Evolutionary conservation across 2,888 invertebrate species (phyloP), one percentile per base, ranked within the genome.

Genomic region (Acronicta psi): DNA sequence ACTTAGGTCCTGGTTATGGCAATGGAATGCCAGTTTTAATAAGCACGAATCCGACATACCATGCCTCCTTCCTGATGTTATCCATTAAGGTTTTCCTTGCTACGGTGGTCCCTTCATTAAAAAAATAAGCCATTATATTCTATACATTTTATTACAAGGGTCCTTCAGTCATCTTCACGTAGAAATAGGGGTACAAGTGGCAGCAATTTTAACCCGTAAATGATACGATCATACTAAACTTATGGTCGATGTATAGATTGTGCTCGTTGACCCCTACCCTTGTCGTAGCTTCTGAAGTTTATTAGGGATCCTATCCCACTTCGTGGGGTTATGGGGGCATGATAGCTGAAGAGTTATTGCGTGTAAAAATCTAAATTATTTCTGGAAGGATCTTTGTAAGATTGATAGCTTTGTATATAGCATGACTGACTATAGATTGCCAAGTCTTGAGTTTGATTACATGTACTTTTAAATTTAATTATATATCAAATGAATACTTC

Each of bases 301-400:
- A 72, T 71, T 57, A 55, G 54, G 56, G 75, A 43, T 50, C 29
- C 46, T 44, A 74, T 44, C 73, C 59, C 54, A 59, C 56, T 68
- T 59, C 63, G 52, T 31, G n/a, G 25, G 55, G 51, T 63, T 59
- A 59, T 56, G 10, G 18, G n/a, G 11, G 23, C 23, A 40, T 40
- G 31, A 42, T 73, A 50, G 38, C 18, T 36, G 14, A 23, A 34
- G 59, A 60, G 46, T 42, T 58, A 69, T 53, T 25, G n/a, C n/a
- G n/a, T n/a, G n/a, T n/a, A n/a, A n/a, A n/a, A n/a, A n/a, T n/a
- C n/a, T n/a, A n/a, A n/a, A n/a, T n/a, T n/a, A n/a, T n/a, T n/a
- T n/a, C n/a, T n/a, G n/a, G n/a, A n/a, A n/a, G n/a, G n/a, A n/a
- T n/a, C n/a, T n/a, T n/a, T n/a, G n/a, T n/a, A n/a, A n/a, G n/a